phyloP scores from a whole-genome alignment of 2,113 vertebrate genomes.

The Sinocyclocheilus grahami region DNA sequence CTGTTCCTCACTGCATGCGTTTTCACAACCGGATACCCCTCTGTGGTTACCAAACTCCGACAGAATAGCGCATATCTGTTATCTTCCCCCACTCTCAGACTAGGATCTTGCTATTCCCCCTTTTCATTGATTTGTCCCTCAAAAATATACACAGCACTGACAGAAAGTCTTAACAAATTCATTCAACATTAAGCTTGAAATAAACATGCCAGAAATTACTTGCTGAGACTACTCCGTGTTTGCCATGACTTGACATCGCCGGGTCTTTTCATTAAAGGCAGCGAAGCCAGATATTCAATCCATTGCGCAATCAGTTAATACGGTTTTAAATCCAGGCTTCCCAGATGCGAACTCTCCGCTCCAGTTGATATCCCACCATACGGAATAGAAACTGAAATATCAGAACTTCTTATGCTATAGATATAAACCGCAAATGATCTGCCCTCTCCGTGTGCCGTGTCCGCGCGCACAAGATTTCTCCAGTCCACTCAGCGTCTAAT shows the following conservation, averaged over 20 bases:
- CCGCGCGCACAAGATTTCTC: conserved; percentile 39
- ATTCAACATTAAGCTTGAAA: conserved; percentile 28
- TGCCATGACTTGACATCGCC: conserved; percentile 17
- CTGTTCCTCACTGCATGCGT: conserved; percentile 57
- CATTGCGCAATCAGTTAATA: conserved; percentile 15
- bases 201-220: conserved; percentile 3
- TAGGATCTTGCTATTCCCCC: neutral
- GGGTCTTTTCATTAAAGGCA: conserved; percentile 12
- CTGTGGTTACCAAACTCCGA: conserved; percentile 68
- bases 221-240: conserved; percentile 34
- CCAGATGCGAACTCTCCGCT: conserved; percentile 16
- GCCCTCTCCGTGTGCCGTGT: conserved; percentile 26
- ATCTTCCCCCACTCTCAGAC: neutral
- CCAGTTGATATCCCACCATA: conserved; percentile 11
- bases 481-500: conserved; percentile 46
- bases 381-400: conserved; percentile 22
- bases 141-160: conserved; percentile 17
- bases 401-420: conserved; percentile 42
- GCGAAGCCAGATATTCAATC: conserved; percentile 40
- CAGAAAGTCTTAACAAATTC: conserved; percentile 1
- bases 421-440: conserved; percentile 16
- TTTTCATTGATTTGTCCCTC: neutral
- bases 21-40: conserved; percentile 70
- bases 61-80: conserved; percentile 57
- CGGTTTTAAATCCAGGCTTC: conserved; percentile 37